phyloP scores from a whole-genome alignment of 2,797 vertebrate genomes.

The Calcarius lapponicus region DNA sequence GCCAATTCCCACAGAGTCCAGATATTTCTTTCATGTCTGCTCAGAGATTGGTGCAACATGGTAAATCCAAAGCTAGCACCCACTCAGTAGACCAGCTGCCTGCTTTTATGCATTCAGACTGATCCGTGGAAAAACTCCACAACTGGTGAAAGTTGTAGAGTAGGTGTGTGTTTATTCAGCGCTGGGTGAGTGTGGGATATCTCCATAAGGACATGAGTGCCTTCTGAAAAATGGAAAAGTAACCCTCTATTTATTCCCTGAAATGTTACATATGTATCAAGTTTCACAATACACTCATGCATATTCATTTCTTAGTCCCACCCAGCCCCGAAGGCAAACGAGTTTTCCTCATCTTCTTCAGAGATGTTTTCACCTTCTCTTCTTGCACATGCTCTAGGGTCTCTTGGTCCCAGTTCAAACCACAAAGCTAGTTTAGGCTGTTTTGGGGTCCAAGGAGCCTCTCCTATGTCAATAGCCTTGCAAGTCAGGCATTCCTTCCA shows the following conservation, averaged over 20 bases:
- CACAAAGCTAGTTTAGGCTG: not conserved
- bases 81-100: not conserved
- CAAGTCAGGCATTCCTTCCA: not conserved
- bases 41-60: not conserved
- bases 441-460: not conserved
- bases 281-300: not conserved
- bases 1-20: accelerated
- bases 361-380: not conserved
- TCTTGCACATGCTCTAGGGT: not conserved
- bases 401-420: not conserved
- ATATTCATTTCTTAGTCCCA: not conserved
- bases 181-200: accelerated
- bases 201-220: not conserved
- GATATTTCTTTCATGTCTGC: not conserved
- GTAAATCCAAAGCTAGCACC: not conserved
- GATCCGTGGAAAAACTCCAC: not conserved
- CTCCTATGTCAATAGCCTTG: not conserved
- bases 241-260: not conserved
- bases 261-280: not conserved
- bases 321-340: not conserved
- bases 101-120: not conserved
- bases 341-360: not conserved
- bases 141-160: not conserved
- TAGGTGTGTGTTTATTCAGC: not conserved
- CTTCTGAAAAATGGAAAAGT: not conserved